Conservation (phyloP, 2,797 vertebrate genomes). For the Tapirus indicus region DNA sequence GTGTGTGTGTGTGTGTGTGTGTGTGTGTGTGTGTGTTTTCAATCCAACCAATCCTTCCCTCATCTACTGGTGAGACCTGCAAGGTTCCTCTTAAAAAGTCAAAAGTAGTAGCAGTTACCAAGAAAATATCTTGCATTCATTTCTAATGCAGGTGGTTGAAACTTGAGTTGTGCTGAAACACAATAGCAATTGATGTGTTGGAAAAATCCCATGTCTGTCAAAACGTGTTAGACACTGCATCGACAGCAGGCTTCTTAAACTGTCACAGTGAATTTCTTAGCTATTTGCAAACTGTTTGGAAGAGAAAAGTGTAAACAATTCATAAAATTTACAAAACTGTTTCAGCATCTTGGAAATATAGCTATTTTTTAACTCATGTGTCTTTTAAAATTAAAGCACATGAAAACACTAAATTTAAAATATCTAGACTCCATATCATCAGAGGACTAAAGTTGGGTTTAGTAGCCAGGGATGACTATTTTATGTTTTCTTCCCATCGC, state of each 20-base stretch:
- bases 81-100: neutral
- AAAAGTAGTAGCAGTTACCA: neutral
- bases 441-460: neutral
- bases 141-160: conserved; percentile 40
- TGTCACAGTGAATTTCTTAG: conserved; percentile 69
- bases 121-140: conserved; percentile 35
- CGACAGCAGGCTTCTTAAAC: conserved; percentile 61
- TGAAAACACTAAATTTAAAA: conserved; percentile 9
- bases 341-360: neutral
- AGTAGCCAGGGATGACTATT: neutral
- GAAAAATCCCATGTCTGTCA: conserved; percentile 62
- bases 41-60: neutral
- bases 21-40: neutral
- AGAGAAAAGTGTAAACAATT: conserved; percentile 46
- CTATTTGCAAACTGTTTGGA: conserved; percentile 66
- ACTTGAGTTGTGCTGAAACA: conserved; percentile 38
- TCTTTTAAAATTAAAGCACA: conserved; percentile 35
- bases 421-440: neutral
- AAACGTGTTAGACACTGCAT: conserved; percentile 20
- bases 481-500: neutral
- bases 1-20: neutral
- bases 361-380: neutral
- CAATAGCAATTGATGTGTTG: conserved; percentile 26
- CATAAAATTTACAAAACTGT: conserved; percentile 52
- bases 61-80: neutral